Base-by-base conservation (phyloP, 1,140 invertebrate species). In the Homarus americanus region DNA sequence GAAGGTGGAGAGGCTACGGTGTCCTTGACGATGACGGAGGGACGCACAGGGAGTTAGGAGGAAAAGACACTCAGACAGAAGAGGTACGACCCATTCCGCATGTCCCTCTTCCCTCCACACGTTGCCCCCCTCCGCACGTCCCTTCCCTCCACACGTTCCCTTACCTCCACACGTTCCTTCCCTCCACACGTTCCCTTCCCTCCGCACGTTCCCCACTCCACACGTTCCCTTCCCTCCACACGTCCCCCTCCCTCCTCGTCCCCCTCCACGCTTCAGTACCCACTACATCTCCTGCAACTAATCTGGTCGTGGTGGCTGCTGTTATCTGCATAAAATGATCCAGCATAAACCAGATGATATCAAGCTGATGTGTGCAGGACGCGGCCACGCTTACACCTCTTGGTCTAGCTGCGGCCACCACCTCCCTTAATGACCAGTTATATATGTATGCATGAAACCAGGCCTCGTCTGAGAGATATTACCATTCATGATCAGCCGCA, bases 311-410 rank as follows among this genome's bases (percentile, higher is more conserved):
- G 58, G 82, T 83, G 69, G 83, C 41, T 34, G 12, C 32, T n/a
- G 41, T 28, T 76, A 58, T 86, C 83, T 86, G 83, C 83, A 86
- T 73, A 73, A 85, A 73, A 85, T 73, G 82, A 73, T 85, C 36
- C 34, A 63, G 66, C 66, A 85, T 85, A 40, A 73, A 73, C 69
- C 38, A 85, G 66, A 85, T 53, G 83, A 53, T 76, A 86, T 76
- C 83, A 49, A 32, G 72, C n/a, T 76, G 83, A 86, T 86, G 83
- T 76, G 69, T 76, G 83, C 66, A 38, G 41, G 82, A 28, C 66
- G 17, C n/a, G 63, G 79, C 41, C 17, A 32, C 17, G 44, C 49
- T 82, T 5, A 24, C 28, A 41, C 58, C 82, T 83, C 82, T 38
- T 66, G n/a, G 63, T 69, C 49, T 32, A 15, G 75, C 24, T 0